phyloP scores from a whole-genome alignment of 1,140 invertebrate genomes.

The Metaphire vulgaris region DNA sequence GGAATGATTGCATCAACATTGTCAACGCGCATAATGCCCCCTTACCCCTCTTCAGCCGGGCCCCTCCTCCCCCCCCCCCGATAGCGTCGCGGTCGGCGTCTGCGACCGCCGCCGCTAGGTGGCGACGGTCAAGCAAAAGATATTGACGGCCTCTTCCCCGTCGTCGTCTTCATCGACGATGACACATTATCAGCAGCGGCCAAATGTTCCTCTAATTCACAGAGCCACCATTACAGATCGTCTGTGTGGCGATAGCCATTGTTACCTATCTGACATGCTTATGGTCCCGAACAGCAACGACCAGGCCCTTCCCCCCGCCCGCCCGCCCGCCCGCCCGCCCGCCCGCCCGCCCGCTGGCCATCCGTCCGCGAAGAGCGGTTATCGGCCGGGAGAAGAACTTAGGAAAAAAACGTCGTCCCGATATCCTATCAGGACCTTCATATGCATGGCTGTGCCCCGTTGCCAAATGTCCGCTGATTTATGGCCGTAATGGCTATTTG shows the following conservation, averaged over 20 bases:
- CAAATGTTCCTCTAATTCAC: background rate
- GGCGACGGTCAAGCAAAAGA: background rate
- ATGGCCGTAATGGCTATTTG: slow-evolving; percentile 20
- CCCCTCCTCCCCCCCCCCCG: no score
- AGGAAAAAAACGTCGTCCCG: slow-evolving; percentile 6
- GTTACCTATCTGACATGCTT: slow-evolving; percentile 2
- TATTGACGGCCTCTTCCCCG: background rate
- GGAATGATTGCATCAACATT: background rate
- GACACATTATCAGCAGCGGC: background rate
- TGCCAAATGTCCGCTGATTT: slow-evolving; percentile 22
- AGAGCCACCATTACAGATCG: background rate
- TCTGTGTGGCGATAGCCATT: background rate
- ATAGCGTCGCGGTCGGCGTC: no score
- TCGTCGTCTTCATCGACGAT: background rate
- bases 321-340: no score
- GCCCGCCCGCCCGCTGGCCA: background rate
- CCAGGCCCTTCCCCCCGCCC: no score
- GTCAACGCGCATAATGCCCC: background rate
- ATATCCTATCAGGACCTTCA: slow-evolving; percentile 13
- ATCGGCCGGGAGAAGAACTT: slow-evolving; percentile 13
- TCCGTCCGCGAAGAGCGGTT: background rate
- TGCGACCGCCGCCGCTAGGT: background rate
- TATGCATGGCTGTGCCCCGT: slow-evolving; percentile 2
- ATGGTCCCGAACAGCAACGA: background rate
- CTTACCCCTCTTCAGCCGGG: no score